Base-by-base conservation (phyloP, 2,888 invertebrate genomes). In the Microplitis deprimator region DNA sequence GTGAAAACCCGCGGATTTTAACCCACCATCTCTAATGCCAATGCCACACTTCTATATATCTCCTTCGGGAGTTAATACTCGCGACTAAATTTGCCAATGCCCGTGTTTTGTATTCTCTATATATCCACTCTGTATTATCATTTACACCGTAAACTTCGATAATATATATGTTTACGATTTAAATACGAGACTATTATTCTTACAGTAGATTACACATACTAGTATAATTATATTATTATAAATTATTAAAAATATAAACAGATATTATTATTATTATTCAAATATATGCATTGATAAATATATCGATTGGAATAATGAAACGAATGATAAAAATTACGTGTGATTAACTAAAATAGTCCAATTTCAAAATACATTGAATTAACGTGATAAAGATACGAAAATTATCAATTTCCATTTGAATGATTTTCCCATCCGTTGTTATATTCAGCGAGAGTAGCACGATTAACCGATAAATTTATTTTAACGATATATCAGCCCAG, bases 341-440 rank as follows among this genome's bases (percentile, higher is more conserved):
- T 3, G 29, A 29, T 20, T 7, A 65, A 13, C 20, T 7, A 38
- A 10, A 29, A 38, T 20, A 65, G 29, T 65, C 29, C 13, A 65
- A 65, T 65, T 65, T 29, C 41, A 69, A 68, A 41, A 64, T 29
- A 61, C 13, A 67, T 60, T 62, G 59, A 77, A 72, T 17, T 61
- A 29, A 73, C 62, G 73, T 73, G 68, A 69, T 20, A 65, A 13
- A 70, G 75, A 71, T 77, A 75, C 50, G 20, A 61, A 75, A 75
- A 77, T 77, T 75, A 74, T 75, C 71, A 77, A 77, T 75, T 77
- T 75, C 50, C 74, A 75, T 74, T 61, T 29, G 41, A 20, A 70
- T 41, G 67, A 75, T 67, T 67, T 68, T 72, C 50, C 50, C 59
- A 61, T 50, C 38, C 38, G 41, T 40, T 68, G 60, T 71, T 20